Conservation (phyloP, 2,888 invertebrate species). For the Lapara coniferarum region DNA sequence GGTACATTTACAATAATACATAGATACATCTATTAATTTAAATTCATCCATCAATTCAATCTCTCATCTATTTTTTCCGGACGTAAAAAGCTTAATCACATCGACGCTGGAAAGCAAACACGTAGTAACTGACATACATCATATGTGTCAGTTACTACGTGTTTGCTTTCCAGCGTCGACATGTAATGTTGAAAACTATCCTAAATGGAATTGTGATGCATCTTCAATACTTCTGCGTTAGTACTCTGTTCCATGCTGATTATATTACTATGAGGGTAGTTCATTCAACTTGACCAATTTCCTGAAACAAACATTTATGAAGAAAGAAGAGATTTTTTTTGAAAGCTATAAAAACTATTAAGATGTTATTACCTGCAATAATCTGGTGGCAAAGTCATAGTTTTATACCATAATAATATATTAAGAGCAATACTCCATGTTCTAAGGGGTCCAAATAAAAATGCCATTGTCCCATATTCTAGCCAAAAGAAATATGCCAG, state of each 20-base stretch:
- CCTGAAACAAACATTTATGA: constrained; percentile 50
- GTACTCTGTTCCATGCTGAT: constrained; percentile 3
- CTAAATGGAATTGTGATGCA: constrained; percentile 6
- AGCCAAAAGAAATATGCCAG: constrained; percentile 91
- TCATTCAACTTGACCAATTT: constrained; percentile 57
- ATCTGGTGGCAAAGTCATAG: constrained; percentile 83
- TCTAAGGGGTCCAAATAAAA: constrained; percentile 89
- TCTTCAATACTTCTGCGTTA: neutral
- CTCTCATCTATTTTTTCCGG: constrained; percentile 4
- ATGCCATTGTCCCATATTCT: constrained; percentile 91
- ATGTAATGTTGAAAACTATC: constrained; percentile 17
- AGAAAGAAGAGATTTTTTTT: neutral
- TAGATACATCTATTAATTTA: neutral
- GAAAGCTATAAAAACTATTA: constrained; percentile 13
- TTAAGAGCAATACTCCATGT: constrained; percentile 91
- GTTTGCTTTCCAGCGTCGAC: too few species aligned
- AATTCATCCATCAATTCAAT: constrained; percentile 14
- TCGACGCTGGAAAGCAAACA: too few species aligned
- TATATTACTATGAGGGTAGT: constrained; percentile 37
- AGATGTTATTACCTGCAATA: constrained; percentile 81
- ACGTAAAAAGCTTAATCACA: constrained; percentile 28
- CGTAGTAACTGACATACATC: too few species aligned
- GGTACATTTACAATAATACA: neutral
- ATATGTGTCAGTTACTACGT: too few species aligned
- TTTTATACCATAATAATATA: constrained; percentile 86